A percentile compares a stretch with the other conserved stretches of the same genome.
Evolutionary conservation across 2,797 vertebrate species (phyloP).

Genomic region (Enteromius paludinosus): DNA sequence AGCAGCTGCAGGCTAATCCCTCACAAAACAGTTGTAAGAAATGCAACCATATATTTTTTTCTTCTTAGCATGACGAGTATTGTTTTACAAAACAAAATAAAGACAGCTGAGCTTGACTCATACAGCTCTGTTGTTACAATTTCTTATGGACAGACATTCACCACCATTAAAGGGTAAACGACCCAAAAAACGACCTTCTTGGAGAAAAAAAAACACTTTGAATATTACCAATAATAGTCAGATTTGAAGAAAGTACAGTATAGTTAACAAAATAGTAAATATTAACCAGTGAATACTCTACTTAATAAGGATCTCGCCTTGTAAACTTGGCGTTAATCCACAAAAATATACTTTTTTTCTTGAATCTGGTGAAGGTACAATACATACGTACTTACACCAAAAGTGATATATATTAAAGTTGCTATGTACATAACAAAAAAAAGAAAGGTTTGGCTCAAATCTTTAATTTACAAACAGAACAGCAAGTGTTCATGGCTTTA

Average conservation of each 20-base stretch:
- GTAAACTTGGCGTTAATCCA: slow-evolving; percentile 97
- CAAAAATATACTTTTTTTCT: slow-evolving; percentile 95
- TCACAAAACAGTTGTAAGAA: slow-evolving; percentile 68
- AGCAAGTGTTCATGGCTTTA: slow-evolving; percentile 99
- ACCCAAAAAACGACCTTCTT: slow-evolving; percentile 81
- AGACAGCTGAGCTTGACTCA: slow-evolving; percentile 87
- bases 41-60: slow-evolving; percentile 59
- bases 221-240: slow-evolving; percentile 85
- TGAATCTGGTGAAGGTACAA: slow-evolving; percentile 91
- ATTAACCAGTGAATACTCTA: slow-evolving; percentile 96
- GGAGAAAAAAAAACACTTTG: slow-evolving; percentile 77
- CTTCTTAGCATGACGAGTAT: slow-evolving; percentile 71
- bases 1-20: slow-evolving; percentile 74
- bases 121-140: slow-evolving; percentile 88
- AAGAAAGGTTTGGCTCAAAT: slow-evolving; percentile 94
- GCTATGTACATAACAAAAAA: slow-evolving; percentile 82
- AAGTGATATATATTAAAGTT: slow-evolving; percentile 92
- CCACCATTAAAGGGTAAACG: slow-evolving; percentile 85
- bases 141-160: slow-evolving; percentile 88
- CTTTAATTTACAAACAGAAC: slow-evolving; percentile 94
- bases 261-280: slow-evolving; percentile 95
- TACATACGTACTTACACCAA: slow-evolving; percentile 92
- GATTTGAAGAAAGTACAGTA: slow-evolving; percentile 91
- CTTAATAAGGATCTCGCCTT: slow-evolving; percentile 91
- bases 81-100: slow-evolving; percentile 79